Base-by-base conservation (phyloP, 1,140 invertebrate species). In the Zaprionus africanus region DNA sequence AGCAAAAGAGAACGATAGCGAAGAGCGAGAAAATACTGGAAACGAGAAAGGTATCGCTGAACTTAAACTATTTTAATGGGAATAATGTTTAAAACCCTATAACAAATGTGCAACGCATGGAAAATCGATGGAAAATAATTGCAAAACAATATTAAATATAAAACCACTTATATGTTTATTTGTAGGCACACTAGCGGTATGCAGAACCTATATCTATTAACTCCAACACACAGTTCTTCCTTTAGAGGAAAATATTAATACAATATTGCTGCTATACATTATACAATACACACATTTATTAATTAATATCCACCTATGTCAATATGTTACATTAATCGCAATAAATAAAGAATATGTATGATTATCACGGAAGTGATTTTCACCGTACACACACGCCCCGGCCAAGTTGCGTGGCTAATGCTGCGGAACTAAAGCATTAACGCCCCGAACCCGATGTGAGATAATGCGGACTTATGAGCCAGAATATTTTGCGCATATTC, bases 391-490 rank as follows among this genome's bases (percentile, higher is more conserved):
- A 62, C 43, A 62, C 60, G 43, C 31, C 61, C 41, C 6, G 3
- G 46, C 43, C 65, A 63, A 70, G 67, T 67, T 72, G 78, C 68
- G 64, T 67, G 74, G 53, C 81, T 58, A 90, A 90, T 85, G 63
- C 79, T 85, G 85, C 81, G 85, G 85, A 90, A 90, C 85, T 90
- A 82, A 90, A 85, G 68, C n/a, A 82, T 90, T 79, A 85, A 90
- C 85, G 85, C 85, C 85, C 75, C 75, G 57, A 79, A 79, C 54
- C 34, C 56, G 58, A 63, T 59, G 61, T 54, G 68, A 75, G 54
- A 60, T 59, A 69, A 56, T 62, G 71, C 71, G 54, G 28, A 53
- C 66, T 62, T 41, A 51, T 64, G 67, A 53, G 41, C 58, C 31
- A 60, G 56, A 64, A 58, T 49, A 62, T 31, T 56, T 24, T 24